phyloP scores from a whole-genome alignment of 2,888 invertebrate species.

The Polydrusus tereticollis region DNA sequence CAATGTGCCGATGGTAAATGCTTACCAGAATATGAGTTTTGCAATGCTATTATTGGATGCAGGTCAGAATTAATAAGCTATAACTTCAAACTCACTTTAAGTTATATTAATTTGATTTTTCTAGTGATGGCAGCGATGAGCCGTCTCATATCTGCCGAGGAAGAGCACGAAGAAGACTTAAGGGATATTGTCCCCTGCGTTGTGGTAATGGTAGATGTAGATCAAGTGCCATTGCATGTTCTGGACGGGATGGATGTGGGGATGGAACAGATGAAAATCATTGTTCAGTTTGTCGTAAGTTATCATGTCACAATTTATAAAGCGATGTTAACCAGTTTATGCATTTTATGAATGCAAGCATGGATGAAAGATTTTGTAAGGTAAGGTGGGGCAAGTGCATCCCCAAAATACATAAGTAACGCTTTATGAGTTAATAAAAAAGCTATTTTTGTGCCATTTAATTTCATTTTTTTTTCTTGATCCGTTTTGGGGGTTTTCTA shows the following conservation, averaged over 20 bases:
- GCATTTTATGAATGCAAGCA: background rate
- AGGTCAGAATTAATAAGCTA: constrained; percentile 27
- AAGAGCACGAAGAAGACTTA: constrained; percentile 67
- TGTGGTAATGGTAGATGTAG: constrained; percentile 91
- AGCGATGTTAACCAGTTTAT: too few species aligned
- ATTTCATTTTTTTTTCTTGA: too few species aligned
- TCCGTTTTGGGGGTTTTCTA: too few species aligned
- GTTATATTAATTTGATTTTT: constrained; percentile 11
- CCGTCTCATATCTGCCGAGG: constrained; percentile 82
- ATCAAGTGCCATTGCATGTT: constrained; percentile 90
- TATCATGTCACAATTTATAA: background rate
- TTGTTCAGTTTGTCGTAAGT: constrained; percentile 91
- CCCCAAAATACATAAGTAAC: too few species aligned
- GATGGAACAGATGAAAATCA: constrained; percentile 90
- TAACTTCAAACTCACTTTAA: background rate
- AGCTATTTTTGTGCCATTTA: too few species aligned
- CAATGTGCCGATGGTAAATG: constrained; percentile 89
- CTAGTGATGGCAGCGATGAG: constrained; percentile 88
- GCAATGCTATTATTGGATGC: constrained; percentile 87
- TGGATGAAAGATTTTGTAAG: too few species aligned
- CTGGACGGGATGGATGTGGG: constrained; percentile 91
- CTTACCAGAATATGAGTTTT: constrained; percentile 90
- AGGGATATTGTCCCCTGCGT: constrained; percentile 82
- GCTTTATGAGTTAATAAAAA: too few species aligned
- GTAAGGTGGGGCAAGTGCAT: too few species aligned